Conservation (phyloP, 2,113 vertebrate genomes). For the Helogale parvula region DNA sequence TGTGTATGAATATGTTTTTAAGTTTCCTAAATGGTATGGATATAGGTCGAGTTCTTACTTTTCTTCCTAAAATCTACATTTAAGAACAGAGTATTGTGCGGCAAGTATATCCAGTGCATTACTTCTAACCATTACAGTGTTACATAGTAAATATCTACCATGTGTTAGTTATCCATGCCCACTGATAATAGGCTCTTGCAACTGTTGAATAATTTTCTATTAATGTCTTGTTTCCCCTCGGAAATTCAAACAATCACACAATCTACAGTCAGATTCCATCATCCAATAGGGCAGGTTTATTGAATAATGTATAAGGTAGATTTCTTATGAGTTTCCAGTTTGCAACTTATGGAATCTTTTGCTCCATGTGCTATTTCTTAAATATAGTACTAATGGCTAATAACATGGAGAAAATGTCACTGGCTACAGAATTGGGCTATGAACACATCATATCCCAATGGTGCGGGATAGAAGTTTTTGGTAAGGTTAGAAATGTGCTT, state of each 20-base stretch:
- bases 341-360: not conserved
- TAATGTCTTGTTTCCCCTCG: not conserved
- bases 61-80: slow-evolving; percentile 6
- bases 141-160: not conserved
- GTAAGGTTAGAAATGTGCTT: not conserved
- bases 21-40: not conserved
- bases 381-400: not conserved
- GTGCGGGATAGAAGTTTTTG: not conserved
- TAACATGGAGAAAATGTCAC: not conserved
- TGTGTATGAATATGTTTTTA: not conserved
- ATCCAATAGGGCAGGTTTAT: not conserved
- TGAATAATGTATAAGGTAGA: not conserved
- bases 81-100: not conserved
- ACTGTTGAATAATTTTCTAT: not conserved
- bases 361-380: not conserved
- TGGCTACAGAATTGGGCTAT: not conserved
- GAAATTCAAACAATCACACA: not conserved
- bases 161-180: not conserved
- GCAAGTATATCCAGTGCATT: not conserved
- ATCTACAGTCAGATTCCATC: not conserved
- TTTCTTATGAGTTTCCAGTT: not conserved
- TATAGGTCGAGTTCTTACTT: not conserved
- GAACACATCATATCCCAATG: not conserved
- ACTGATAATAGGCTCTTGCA: not conserved
- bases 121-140: not conserved